Evolutionary conservation across 2,888 invertebrate species (phyloP), one percentile per base, ranked within the genome.

Genomic region (Drosophila dives): DNA sequence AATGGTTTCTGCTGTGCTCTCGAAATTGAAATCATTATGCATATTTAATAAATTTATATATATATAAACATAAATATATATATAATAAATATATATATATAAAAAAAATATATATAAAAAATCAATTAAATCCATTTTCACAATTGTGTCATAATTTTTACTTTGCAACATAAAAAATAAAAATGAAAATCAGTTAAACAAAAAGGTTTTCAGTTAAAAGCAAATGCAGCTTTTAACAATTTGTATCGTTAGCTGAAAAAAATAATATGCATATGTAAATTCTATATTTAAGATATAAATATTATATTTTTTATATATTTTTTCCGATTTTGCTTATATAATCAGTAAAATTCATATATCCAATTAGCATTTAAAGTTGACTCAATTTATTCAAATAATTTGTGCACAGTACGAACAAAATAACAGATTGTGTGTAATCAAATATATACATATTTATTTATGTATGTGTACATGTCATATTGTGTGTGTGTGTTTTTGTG

Each of bases 401-500:
- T 26, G 12, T 38, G 26, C 36, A 45, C 45, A 36, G n/a, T 15
- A 4, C 15, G 12, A 32, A 7, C 33, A 29, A 29, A 17, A 40
- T 42, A 20, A 7, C 7, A 45, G 8, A 45, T 45, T 45, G 23
- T 23, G 15, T 15, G 8, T 23, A 45, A 23, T 23, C 20, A 51
- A 32, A 20, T 33, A 33, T 23, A 34, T 32, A 20, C 7, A 8
- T 23, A 38, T 49, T 38, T 11, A 59, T 59, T n/a, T 33, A 20
- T 55, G 10, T 68, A 7, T 15, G 1, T 8, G 17, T 5, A 8
- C 42, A n/a, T 6, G 38, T 4, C 2, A 1, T 23, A 45, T 20
- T 38, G 17, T 23, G 8, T 61, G 11, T 64, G 20, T 48, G 11
- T 54, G n/a, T n/a, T n/a, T n/a, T n/a, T 61, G 15, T 64, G 20